Evolutionary conservation across 1,140 invertebrate species (phyloP), one percentile per base, ranked within the genome.

Genomic region (Pomacea maculata): DNA sequence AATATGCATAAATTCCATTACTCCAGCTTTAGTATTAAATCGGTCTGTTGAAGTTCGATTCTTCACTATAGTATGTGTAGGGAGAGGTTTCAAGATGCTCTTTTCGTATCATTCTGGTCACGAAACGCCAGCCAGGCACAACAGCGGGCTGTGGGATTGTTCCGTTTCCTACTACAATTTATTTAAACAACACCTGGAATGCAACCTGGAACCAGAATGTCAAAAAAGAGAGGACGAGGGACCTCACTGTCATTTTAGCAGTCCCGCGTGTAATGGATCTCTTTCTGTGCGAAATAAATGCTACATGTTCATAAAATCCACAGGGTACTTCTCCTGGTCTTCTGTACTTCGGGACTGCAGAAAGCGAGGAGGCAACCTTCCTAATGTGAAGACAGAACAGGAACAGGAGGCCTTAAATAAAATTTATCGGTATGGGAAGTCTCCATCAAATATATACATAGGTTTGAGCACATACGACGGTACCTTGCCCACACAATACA

Each of bases 201-300:
- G 74, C 15, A 64, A 75, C 29, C 7, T 64, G 57, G 21, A 63
- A 3, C 57, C 9, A 5, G 74, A 75, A 8, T 75, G 74, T 14
- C 54, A 75, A 34, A n/a, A 57, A 10, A 55, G 74, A 7, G 74
- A 75, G 74, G 74, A 75, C 55, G 74, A 75, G 74, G 74, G 74
- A n/a, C 57, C 55, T 25, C 74, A 64, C 74, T 75, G 74, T 63
- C 57, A 57, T 34, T 75, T 64, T 55, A 75, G 74, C 55, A 75
- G 25, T 64, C 45, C 52, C 7, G 74, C 57, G 5, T 75, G 74
- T 29, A n/a, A n/a, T 6, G 74, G 74, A 5, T 52, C 52, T 34
- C 57, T 75, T 55, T n/a, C 57, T 9, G 74, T 75, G 45, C 12
- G 74, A 4, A 63, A 63, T 55, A 75, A 64, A 34, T 75, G 74